Base-by-base conservation (phyloP, 2,797 vertebrate species). In the Astyanax mexicanus region DNA sequence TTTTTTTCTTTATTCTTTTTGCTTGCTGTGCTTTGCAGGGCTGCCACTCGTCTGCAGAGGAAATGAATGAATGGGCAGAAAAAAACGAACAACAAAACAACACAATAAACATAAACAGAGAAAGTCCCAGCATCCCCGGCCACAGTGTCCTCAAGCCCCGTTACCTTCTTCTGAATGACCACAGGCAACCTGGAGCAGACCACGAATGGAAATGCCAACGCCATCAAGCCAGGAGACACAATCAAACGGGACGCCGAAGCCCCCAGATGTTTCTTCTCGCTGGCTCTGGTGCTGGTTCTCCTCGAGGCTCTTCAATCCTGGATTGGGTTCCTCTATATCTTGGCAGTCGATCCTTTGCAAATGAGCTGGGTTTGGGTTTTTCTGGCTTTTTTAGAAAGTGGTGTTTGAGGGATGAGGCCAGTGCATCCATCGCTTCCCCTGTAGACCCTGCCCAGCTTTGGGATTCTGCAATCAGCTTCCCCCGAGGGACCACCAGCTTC, bases 241-340 rank as follows among this genome's bases (percentile, higher is more conserved):
- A 83, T 78, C 51, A 68, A 32, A 29, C 27, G 13, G 61, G n/a
- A 69, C 44, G 7, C 21, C 60, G 60, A 80, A 69, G 69, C 45
- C 55, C 55, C 13, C 40, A 35, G 72, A 74, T 38, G 61, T 37
- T 80, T 27, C 2, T 55, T 74, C 45, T 45, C 37, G 37, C 19
- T 38, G 69, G 27, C 54, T 68, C 44, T 37, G 64, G 64, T 15
- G 45, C 72, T 66, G 79, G 69, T 49, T 79, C 68, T 81, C 78
- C 79, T 81, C 71, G 37, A 77, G 76, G 74, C 71, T 80, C 74
- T 42, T 11, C 74, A 42, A 47, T 54, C 13, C 44, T 79, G 73
- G 69, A 51, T 64, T 3, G 9, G 70, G 37, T 44, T 72, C 12
- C 1, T 1, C 69, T 61, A 49, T 49, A 19, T 40, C 37, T 72